These are phyloP conservation scores for Antedon mediterranea DNA, from an alignment of 53 echinoderm and acorn worm species.

Conservation along the genomic window DNA sequence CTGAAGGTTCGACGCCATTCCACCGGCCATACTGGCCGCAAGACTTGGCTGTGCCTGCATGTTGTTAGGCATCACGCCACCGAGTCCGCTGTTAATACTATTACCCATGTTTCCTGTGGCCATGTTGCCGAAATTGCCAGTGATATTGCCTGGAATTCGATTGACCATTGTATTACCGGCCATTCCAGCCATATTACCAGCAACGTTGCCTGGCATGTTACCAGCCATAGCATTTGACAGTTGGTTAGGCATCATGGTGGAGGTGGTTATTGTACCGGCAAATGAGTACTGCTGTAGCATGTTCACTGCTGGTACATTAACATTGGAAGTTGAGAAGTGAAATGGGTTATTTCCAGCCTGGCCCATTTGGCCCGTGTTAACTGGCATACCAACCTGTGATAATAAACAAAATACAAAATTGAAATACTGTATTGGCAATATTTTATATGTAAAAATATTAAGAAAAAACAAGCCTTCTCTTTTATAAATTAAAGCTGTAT, in stretches of 20 bases:
- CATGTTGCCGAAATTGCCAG: background rate
- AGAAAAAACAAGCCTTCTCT: too few relatives aligned
- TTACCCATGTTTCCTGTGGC: background rate
- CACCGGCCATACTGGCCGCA: background rate
- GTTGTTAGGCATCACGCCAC: constrained; percentile 17
- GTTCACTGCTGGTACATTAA: constrained; percentile 15
- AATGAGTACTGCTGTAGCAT: constrained; percentile 1
- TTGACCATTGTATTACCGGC: constrained; percentile 12
- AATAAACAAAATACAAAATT: constrained; percentile 8
- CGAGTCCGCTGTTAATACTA: background rate
- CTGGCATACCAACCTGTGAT: constrained; percentile 44
- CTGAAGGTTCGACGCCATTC: background rate
- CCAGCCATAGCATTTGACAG: constrained; percentile 3
- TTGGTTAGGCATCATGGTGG: constrained; percentile 18
- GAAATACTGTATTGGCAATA: too few relatives aligned
- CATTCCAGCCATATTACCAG: background rate
- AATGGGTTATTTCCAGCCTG: constrained; percentile 66
- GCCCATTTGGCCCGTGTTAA: constrained; percentile 34
- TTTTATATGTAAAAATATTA: too few relatives aligned
- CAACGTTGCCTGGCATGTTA: constrained; percentile 15
- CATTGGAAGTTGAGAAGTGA: constrained; percentile 52
- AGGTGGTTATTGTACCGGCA: constrained; percentile 14
- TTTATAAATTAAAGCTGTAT: too few relatives aligned
- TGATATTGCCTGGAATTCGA: background rate
- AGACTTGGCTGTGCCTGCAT: constrained; percentile 15